phyloP scores from a whole-genome alignment of 2,113 vertebrate genomes.

The Podiceps cristatus region DNA sequence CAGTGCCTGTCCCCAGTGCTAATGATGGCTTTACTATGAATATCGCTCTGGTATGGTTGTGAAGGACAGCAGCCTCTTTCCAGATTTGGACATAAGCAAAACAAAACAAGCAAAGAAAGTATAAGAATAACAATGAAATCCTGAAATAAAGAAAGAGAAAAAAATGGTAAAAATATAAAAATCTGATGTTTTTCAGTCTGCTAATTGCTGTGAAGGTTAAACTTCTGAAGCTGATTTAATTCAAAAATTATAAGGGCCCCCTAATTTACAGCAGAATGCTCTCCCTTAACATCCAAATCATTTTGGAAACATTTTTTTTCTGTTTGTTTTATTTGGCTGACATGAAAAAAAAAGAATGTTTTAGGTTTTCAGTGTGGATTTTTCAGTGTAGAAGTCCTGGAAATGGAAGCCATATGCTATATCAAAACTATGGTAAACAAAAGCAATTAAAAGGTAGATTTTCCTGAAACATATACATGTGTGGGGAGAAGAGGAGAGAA shows the following conservation, averaged over 20 bases:
- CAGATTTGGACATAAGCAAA: neutral
- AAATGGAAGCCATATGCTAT: slow-evolving; percentile 30
- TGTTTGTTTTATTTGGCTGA: neutral
- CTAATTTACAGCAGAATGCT: neutral
- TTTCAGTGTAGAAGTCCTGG: neutral
- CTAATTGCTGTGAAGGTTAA: neutral
- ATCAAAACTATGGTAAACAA: slow-evolving; percentile 13
- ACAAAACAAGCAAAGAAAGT: neutral
- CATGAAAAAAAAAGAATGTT: neutral
- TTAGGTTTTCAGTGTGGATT: neutral
- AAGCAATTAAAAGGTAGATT: slow-evolving; percentile 16
- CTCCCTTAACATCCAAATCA: neutral
- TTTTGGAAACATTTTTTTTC: neutral
- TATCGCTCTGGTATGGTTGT: neutral
- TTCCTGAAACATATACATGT: neutral
- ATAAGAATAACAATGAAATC: neutral
- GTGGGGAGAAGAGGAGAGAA: neutral
- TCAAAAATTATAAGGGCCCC: neutral
- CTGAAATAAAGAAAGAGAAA: neutral
- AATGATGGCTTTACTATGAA: neutral
- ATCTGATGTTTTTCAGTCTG: neutral
- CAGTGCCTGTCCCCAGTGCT: neutral
- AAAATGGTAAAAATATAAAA: neutral
- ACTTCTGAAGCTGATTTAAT: neutral
- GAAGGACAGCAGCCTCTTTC: neutral